Evolutionary conservation across 2,797 vertebrate species (phyloP).

Genomic region (Emys orbicularis): DNA sequence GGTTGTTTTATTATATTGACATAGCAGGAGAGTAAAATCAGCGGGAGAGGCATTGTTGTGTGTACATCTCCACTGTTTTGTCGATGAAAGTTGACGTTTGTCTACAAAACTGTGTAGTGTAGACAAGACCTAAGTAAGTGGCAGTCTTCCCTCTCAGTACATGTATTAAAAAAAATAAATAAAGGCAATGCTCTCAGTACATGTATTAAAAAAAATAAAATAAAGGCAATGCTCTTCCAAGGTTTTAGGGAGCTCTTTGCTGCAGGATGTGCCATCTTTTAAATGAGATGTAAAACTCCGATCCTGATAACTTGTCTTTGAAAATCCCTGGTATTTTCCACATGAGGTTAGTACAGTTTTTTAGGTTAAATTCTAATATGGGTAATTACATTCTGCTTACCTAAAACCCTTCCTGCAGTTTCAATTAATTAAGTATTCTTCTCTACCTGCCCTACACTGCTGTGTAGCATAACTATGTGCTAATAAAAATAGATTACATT

Average conservation of each 20-base stretch:
- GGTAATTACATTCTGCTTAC: conserved; percentile 16
- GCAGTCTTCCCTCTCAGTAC: background rate
- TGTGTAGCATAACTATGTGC: background rate
- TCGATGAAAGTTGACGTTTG: no score
- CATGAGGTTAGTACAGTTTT: conserved; percentile 22
- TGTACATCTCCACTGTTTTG: no score
- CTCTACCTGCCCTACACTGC: background rate
- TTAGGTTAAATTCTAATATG: background rate
- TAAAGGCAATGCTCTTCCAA: background rate
- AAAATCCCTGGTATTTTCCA: background rate
- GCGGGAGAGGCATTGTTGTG: no score
- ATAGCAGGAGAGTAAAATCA: no score
- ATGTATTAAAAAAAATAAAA: background rate
- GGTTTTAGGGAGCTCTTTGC: background rate
- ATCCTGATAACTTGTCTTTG: background rate
- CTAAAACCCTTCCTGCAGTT: background rate
- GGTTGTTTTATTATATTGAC: no score
- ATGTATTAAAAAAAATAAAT: background rate
- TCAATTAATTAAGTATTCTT: conserved; percentile 31
- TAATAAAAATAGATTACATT: background rate
- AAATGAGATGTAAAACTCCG: background rate
- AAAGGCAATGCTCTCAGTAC: background rate
- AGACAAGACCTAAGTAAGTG: background rate
- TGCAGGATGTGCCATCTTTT: background rate
- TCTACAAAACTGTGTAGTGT: no score